Evolutionary conservation across 2,888 invertebrate genomes (phyloP), one percentile per base, ranked within the genome.

Genomic region (Hyles lineata): DNA sequence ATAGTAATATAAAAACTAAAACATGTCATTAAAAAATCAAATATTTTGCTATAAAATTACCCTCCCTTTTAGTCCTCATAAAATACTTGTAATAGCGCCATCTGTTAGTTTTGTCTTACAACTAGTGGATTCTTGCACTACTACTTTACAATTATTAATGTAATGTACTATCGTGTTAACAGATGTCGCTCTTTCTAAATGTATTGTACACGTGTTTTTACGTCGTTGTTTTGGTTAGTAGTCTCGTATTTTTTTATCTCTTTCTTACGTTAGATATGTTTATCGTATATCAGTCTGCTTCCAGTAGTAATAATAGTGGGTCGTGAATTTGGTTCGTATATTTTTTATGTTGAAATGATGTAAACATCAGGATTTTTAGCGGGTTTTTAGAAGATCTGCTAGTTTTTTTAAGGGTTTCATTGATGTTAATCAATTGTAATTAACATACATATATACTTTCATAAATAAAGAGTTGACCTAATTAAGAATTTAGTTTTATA

Each of bases 251-350:
- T 25, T 25, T 17, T 25, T 23, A 60, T 25, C 6, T 9, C 25
- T 25, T 25, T 23, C 17, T 3, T 4, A 3, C 25, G 25, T 25
- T 23, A 19, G 29, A 29, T n/a, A 62, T n/a, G 35, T 32, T 62
- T 62, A 62, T 62, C 62, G 17, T 62, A 62, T 55, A 55, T 55
- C 62, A 62, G 62, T 62, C 35, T 62, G 62, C 32, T 62, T 35
- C n/a, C n/a, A 62, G 32, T 15, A 62, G 62, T 62, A 32, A n/a
- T 35, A 8, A 32, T 2, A n/a, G 19, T 35, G 62, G 19, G 62
- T n/a, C 62, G 62, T 62, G 7, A 25, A 35, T 32, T 32, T n/a
- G 35, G 62, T 62, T n/a, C 32, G 62, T 62, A 62, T n/a, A 55
- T 55, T 55, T n/a, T 55, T 17, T 1, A 19, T 55, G 19, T n/a